Percentiles rank a stretch among this genome's conserved stretches.
Conservation (phyloP, 2,113 vertebrate species). For the Desmodus rotundus region DNA sequence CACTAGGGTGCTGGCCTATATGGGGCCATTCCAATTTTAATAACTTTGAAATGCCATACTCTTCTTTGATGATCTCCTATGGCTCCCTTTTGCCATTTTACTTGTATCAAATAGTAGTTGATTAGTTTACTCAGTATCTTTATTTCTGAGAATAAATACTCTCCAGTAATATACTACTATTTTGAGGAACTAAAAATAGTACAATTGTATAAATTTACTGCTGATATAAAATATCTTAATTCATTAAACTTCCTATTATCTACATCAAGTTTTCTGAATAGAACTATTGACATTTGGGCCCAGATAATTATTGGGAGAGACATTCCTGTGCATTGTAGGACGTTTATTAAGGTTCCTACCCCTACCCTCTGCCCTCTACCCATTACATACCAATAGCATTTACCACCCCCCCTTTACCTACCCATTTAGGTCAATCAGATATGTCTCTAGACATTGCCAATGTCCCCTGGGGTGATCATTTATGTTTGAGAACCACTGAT, state of each 20-base stretch:
- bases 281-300: not conserved
- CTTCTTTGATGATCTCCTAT: not conserved
- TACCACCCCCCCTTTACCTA: too few species aligned
- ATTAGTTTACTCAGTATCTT: not conserved
- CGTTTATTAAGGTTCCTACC: not conserved
- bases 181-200: not conserved
- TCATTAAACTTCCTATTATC: not conserved
- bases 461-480: not conserved
- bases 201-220: not conserved
- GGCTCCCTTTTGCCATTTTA: not conserved
- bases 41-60: not conserved
- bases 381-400: not conserved
- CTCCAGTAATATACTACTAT: conserved; percentile 6
- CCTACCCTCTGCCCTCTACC: not conserved
- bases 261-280: not conserved
- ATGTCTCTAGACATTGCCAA: not conserved
- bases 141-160: not conserved
- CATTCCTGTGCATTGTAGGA: not conserved
- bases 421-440: not conserved
- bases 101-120: not conserved
- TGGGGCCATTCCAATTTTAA: conserved; percentile 9
- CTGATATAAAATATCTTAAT: not conserved
- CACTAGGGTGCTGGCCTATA: not conserved
- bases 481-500: not conserved
- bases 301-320: not conserved